Conservation (phyloP, 2,113 vertebrate species). For the Caloenas nicobarica region DNA sequence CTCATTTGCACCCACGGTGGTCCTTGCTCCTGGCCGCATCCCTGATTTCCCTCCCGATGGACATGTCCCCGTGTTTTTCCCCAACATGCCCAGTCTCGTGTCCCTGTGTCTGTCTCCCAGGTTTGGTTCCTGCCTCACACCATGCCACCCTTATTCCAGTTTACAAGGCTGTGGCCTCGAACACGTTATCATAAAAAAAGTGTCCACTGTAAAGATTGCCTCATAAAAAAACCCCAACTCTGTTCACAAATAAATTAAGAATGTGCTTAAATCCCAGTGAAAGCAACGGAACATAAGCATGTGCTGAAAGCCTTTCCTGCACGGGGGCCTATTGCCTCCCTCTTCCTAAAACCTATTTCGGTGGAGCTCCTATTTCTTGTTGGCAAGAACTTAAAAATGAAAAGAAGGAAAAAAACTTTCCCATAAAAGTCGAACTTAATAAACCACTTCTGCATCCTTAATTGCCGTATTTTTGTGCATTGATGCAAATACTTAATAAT, state of each 20-base stretch:
- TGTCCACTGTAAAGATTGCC: conserved; percentile 43
- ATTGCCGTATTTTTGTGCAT: conserved; percentile 34
- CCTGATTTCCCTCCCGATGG: neutral
- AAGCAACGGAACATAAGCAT: conserved; percentile 40
- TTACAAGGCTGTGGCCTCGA: conserved; percentile 25
- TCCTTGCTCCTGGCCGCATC: neutral
- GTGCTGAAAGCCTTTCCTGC: conserved; percentile 55
- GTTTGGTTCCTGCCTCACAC: neutral
- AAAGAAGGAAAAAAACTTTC: conserved; percentile 36
- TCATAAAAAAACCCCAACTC: conserved; percentile 23
- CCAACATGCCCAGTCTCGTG: neutral
- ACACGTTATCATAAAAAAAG: conserved; percentile 33
- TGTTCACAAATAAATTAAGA: conserved; percentile 67
- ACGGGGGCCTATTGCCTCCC: neutral
- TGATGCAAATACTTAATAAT: conserved; percentile 40
- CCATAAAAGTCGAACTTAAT: conserved; percentile 36
- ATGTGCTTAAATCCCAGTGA: conserved; percentile 48
- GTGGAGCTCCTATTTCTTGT: conserved; percentile 44
- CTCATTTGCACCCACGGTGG: rapidly evolving
- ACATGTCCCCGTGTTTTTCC: rapidly evolving
- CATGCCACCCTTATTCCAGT: conserved; percentile 5
- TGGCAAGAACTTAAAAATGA: conserved; percentile 52
- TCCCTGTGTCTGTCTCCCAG: neutral
- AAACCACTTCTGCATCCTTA: conserved; percentile 33
- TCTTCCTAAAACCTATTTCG: neutral